Percentiles rank a stretch among this genome's conserved stretches.
Evolutionary conservation across 2,888 invertebrate species (phyloP).

Genomic region (Maniola hyperantus): DNA sequence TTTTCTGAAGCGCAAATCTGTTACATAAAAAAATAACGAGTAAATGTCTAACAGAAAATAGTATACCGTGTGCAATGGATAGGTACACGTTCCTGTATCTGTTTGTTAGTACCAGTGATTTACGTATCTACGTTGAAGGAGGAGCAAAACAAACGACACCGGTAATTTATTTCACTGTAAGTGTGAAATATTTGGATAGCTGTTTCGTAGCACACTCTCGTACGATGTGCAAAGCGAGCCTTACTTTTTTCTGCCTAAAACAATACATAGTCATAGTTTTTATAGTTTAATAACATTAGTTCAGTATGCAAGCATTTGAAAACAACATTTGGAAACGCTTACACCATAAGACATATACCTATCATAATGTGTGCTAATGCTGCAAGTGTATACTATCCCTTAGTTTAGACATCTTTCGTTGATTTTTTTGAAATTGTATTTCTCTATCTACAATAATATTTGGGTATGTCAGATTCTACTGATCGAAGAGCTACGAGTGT

Average conservation of each 20-base stretch:
- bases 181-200: conserved; percentile 33
- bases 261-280: neutral
- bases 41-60: neutral
- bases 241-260: neutral
- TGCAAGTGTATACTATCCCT: too few species aligned
- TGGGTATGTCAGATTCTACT: neutral
- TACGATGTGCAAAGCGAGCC: neutral
- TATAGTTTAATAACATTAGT: too few species aligned
- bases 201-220: conserved; percentile 15
- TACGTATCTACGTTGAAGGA: conserved; percentile 25
- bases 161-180: conserved; percentile 32
- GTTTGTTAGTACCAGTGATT: conserved; percentile 19
- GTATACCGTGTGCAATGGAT: neutral
- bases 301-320: too few species aligned
- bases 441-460: too few species aligned
- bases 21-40: too few species aligned
- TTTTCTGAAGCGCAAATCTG: too few species aligned
- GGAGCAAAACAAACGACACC: conserved; percentile 29
- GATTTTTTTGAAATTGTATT: too few species aligned
- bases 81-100: conserved; percentile 2
- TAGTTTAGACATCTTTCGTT: too few species aligned
- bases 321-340: too few species aligned
- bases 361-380: too few species aligned
- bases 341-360: too few species aligned
- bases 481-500: neutral